Percentiles rank a stretch among this genome's conserved stretches.
Evolutionary conservation across 2,888 invertebrate species (phyloP).

Genomic region (Saturnia pavonia): DNA sequence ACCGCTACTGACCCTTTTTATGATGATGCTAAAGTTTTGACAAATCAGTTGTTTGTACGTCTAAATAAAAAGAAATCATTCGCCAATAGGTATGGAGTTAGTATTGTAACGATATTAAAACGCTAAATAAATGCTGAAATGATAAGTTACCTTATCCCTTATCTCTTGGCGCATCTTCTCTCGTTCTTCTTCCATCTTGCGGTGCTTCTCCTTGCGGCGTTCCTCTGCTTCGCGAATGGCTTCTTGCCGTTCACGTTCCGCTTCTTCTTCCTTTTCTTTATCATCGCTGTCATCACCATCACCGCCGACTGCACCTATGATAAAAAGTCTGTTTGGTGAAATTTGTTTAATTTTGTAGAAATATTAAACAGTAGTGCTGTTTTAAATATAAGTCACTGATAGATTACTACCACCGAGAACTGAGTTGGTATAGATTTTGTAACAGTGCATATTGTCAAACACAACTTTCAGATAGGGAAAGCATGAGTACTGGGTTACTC

Average conservation of each 20-base stretch:
- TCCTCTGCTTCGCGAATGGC: constrained; percentile 99
- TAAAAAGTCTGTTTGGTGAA: constrained; percentile 31
- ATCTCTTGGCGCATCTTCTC: constrained; percentile 99
- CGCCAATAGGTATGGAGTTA: no score
- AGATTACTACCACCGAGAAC: background rate
- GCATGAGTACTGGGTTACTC: background rate
- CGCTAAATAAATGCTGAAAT: no score
- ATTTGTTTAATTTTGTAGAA: background rate
- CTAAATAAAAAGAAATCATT: no score
- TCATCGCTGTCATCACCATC: constrained; percentile 96
- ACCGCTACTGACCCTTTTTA: no score
- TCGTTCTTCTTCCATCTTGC: constrained; percentile 99
- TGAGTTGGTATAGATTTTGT: background rate
- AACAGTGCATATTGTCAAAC: background rate
- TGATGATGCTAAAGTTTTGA: no score
- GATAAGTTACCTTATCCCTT: constrained; percentile 96
- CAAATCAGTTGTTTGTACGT: no score
- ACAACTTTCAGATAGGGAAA: background rate
- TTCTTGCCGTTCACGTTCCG: constrained; percentile 98
- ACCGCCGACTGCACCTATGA: constrained; percentile 92
- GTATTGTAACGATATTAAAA: no score
- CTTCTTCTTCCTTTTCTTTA: constrained; percentile 99
- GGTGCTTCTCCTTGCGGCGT: constrained; percentile 98
- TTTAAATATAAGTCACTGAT: background rate
- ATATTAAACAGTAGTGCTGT: background rate